Evolutionary conservation across 2,888 invertebrate genomes (phyloP).

Genomic region (Scaptomyza reducta): DNA sequence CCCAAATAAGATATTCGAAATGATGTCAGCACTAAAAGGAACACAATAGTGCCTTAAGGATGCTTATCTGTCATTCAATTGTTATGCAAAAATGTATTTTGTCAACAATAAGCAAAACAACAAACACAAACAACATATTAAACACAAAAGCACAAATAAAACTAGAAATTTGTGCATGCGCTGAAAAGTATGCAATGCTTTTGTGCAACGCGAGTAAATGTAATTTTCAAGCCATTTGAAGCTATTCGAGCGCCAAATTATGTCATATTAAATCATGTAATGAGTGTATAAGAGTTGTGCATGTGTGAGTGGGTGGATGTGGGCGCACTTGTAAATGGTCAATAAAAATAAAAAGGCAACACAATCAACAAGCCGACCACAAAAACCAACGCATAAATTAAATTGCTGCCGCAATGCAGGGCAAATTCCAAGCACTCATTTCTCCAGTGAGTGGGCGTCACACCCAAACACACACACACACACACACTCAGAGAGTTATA

Average conservation of each 20-base stretch:
- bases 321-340: constrained; percentile 69
- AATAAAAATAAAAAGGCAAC: constrained; percentile 70
- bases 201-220: constrained; percentile 27
- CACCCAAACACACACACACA: constrained; percentile 4
- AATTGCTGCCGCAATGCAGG: constrained; percentile 68
- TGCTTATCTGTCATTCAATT: constrained; percentile 2
- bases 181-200: constrained; percentile 13
- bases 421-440: not conserved
- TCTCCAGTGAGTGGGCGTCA: constrained; percentile 29
- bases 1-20: constrained; percentile 4
- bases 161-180: not conserved
- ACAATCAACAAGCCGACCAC: constrained; percentile 74
- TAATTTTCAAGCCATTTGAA: constrained; percentile 69
- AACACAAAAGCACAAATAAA: not conserved
- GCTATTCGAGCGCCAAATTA: constrained; percentile 68
- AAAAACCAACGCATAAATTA: constrained; percentile 72
- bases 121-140: not conserved
- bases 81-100: constrained; percentile 7
- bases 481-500: not conserved
- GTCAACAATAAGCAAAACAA: constrained; percentile 7
- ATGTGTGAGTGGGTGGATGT: constrained; percentile 18
- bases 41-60: constrained; percentile 4
- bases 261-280: constrained; percentile 57
- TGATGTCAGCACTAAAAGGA: not conserved
- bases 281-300: constrained; percentile 17